These are phyloP conservation scores for Bursaphelenchus mucronatus DNA, from an alignment of 1,140 invertebrate genomes.

Conservation along the genomic window DNA sequence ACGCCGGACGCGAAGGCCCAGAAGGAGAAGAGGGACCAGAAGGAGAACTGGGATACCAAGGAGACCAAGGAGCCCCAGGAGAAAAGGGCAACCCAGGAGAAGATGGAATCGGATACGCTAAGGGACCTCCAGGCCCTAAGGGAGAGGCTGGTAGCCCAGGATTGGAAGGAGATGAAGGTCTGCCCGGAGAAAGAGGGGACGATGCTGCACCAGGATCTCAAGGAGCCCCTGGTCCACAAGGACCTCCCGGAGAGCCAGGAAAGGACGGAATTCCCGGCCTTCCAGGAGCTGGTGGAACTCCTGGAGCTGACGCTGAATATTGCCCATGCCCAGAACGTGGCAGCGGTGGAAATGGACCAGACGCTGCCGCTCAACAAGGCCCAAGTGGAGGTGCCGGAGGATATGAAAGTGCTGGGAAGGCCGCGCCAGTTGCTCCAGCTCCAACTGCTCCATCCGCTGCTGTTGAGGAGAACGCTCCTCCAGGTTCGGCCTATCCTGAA, in stretches of 20 bases:
- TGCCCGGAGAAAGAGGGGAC: conserved; percentile 21
- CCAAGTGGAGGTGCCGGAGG: neutral
- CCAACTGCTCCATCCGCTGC: conserved; percentile 3
- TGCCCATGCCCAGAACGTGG: conserved; percentile 21
- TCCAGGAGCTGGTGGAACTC: neutral
- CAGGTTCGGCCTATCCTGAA: neutral
- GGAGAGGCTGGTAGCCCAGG: conserved; percentile 18
- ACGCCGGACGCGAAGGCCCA: conserved; percentile 6
- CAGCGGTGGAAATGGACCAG: conserved; percentile 2
- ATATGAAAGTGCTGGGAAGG: neutral
- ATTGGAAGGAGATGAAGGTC: conserved; percentile 22
- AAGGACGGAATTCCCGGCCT: conserved; percentile 24
- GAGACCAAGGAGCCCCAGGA: conserved; percentile 2
- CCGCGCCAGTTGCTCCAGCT: neutral
- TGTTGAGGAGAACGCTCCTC: neutral
- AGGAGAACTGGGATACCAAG: neutral
- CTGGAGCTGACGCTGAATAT: conserved; percentile 18
- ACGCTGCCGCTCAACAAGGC: neutral
- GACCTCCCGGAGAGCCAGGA: conserved; percentile 3
- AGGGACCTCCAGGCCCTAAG: conserved; percentile 19
- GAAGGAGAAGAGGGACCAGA: conserved; percentile 4
- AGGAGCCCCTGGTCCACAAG: conserved; percentile 18
- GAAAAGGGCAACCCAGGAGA: conserved; percentile 19
- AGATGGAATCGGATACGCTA: conserved; percentile 25
- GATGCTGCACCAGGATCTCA: conserved; percentile 21